These are phyloP conservation scores for Galeopterus variegatus DNA, from an alignment of 2,113 vertebrate genomes.

Conservation along the genomic window DNA sequence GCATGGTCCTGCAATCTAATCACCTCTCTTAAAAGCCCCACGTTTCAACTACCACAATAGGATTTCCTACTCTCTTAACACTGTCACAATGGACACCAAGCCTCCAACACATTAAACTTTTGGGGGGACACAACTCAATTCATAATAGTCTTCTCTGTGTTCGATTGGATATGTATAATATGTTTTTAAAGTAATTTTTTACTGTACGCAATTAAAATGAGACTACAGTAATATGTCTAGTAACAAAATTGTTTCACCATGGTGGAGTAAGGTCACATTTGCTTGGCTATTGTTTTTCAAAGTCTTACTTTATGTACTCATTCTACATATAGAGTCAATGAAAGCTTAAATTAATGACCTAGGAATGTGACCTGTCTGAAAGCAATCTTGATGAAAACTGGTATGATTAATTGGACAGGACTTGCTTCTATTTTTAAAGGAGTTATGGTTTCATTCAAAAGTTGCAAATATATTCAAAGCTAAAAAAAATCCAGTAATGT, in stretches of 20 bases:
- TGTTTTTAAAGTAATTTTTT: background rate
- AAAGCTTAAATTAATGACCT: slow-evolving; percentile 36
- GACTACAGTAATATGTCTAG: background rate
- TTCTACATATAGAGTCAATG: background rate
- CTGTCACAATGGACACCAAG: no score
- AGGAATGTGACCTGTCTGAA: slow-evolving; percentile 59
- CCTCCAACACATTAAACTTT: no score
- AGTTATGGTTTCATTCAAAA: slow-evolving; percentile 67
- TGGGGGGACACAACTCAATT: no score
- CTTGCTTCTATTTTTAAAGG: slow-evolving; percentile 66
- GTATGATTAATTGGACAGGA: slow-evolving; percentile 29
- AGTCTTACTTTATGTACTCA: background rate
- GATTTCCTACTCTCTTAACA: no score
- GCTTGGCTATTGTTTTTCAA: background rate
- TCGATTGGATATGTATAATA: background rate
- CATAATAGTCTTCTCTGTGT: background rate
- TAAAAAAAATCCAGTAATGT: slow-evolving; percentile 32
- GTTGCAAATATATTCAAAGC: background rate
- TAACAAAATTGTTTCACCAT: background rate
- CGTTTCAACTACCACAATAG: no score
- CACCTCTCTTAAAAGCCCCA: no score
- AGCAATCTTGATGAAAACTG: slow-evolving; percentile 12
- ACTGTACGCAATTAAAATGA: background rate
- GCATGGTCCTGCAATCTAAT: no score
- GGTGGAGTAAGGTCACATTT: background rate